Conservation (phyloP, 1,140 invertebrate genomes). For the Brachionus asplanchnoidis region DNA sequence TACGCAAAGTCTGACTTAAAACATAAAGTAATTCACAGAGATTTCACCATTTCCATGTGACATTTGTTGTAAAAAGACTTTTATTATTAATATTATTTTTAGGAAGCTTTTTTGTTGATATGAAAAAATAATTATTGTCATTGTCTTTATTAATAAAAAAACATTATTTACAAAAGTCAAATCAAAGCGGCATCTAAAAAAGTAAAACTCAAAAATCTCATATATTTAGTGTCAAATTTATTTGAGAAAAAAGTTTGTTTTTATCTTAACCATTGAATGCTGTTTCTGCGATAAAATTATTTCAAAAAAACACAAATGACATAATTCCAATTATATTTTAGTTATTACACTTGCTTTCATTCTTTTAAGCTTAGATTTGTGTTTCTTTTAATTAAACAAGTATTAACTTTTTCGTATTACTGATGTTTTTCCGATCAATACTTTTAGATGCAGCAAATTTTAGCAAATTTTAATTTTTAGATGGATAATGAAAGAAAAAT, state of each 20-base stretch:
- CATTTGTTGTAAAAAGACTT: too few species aligned
- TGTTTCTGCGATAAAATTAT: neutral
- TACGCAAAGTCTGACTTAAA: too few species aligned
- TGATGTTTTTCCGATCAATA: neutral
- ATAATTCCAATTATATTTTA: neutral
- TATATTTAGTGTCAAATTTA: too few species aligned
- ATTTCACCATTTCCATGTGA: too few species aligned
- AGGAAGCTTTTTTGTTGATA: too few species aligned
- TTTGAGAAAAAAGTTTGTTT: too few species aligned
- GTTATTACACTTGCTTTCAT: neutral
- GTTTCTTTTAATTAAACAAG: neutral
- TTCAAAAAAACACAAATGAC: neutral
- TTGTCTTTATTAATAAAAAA: too few species aligned
- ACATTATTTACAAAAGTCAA: too few species aligned
- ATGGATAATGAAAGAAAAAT: conserved; percentile 42
- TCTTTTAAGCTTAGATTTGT: neutral
- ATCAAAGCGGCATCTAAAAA: too few species aligned
- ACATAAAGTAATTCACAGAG: too few species aligned
- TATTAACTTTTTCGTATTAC: neutral
- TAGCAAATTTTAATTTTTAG: neutral
- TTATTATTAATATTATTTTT: too few species aligned
- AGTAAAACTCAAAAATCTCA: neutral
- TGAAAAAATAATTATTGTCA: too few species aligned
- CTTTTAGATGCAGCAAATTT: neutral
- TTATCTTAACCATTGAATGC: neutral